Percentiles rank a stretch among this genome's conserved stretches.
Evolutionary conservation across 2,113 vertebrate genomes (phyloP).

Genomic region (Tretioscincus oriximinensis): DNA sequence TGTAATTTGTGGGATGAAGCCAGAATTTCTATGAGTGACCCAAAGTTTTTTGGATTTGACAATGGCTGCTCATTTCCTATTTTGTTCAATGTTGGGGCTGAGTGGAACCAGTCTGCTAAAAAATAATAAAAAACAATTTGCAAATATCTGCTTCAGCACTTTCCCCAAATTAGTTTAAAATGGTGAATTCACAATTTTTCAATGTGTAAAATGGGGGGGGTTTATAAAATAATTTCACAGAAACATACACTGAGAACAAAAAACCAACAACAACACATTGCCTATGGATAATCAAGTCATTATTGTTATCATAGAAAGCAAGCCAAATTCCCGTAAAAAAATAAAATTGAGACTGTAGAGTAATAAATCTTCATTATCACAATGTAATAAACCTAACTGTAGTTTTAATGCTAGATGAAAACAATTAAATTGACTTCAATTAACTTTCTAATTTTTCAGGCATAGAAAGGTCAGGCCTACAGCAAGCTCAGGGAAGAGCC

Average conservation of each 20-base stretch:
- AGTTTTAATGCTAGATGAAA: conserved; percentile 29
- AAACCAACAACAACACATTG: not conserved
- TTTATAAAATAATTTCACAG: not conserved
- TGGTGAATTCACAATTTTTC: not conserved
- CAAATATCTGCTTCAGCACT: not conserved
- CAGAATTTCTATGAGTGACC: not conserved
- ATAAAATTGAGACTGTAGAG: conserved; percentile 32
- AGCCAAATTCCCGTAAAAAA: conserved; percentile 32
- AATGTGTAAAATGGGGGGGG: not conserved
- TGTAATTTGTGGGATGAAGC: no score
- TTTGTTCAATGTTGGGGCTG: not conserved
- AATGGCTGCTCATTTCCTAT: not conserved
- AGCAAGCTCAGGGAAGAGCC: conserved; percentile 1
- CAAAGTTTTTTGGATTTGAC: not conserved
- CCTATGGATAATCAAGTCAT: conserved; percentile 23
- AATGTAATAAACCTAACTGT: conserved; percentile 30
- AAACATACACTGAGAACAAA: not conserved
- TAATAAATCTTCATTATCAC: conserved; percentile 30
- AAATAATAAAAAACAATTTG: not conserved
- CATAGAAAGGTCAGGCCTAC: conserved; percentile 20
- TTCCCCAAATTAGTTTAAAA: not conserved
- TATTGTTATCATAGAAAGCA: conserved; percentile 8
- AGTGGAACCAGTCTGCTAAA: not conserved
- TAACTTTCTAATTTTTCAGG: conserved; percentile 35
- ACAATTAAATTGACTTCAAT: conserved; percentile 36